Percentiles rank a stretch among this genome's conserved stretches.
Evolutionary conservation across 2,113 vertebrate species (phyloP).

Genomic region (Panthera tigris): DNA sequence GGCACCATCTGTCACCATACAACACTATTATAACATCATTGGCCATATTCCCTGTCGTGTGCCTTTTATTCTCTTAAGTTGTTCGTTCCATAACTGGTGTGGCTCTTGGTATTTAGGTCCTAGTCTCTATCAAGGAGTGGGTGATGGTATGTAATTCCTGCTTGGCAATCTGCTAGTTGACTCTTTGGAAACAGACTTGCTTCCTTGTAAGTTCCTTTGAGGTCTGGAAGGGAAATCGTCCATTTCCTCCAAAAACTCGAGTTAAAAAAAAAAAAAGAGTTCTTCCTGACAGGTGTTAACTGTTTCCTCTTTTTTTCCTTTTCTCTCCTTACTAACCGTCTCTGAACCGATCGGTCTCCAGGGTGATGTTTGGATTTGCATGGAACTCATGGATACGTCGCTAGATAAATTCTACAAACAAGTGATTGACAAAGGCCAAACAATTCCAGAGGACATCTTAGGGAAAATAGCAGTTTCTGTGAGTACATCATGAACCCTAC

Average conservation of each 20-base stretch:
- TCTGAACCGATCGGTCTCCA: constrained; percentile 70
- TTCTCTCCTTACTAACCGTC: neutral
- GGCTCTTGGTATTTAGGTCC: neutral
- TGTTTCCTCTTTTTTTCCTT: neutral
- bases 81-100: neutral
- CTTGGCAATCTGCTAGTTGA: neutral
- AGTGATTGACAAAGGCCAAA: constrained; percentile 94
- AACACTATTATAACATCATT: neutral
- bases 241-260: neutral
- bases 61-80: neutral
- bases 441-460: constrained; percentile 96
- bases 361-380: constrained; percentile 99
- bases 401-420: constrained; percentile 99
- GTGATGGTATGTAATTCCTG: neutral
- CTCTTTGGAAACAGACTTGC: neutral
- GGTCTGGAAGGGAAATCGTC: neutral
- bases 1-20: neutral
- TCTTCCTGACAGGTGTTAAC: neutral
- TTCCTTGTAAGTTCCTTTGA: neutral
- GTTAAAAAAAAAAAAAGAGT: neutral
- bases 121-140: neutral
- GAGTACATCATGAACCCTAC: constrained; percentile 75
- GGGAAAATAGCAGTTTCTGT: constrained; percentile 98
- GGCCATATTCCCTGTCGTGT: neutral
- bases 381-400: constrained; percentile 99